A percentile compares a stretch with the other conserved stretches of the same genome.
Conservation (phyloP, 2,888 invertebrate genomes). For the Trileptium ribeirensis region DNA sequence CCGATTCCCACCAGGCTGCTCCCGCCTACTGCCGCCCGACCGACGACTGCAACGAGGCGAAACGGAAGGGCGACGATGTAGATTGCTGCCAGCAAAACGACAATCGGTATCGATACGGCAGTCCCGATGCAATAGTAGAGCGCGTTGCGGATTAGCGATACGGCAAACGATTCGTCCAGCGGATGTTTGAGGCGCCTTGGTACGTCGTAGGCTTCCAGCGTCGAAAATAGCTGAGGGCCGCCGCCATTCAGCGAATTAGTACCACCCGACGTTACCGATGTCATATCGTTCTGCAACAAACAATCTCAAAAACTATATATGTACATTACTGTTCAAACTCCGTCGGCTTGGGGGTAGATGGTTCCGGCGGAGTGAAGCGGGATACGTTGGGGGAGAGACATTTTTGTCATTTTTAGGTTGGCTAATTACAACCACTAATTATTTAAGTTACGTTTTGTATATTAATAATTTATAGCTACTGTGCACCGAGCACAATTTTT, state of each 20-base stretch:
- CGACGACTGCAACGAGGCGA: too few species aligned
- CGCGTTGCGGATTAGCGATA: neutral
- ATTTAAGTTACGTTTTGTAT: too few species aligned
- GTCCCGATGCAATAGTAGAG: neutral
- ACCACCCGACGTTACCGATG: neutral
- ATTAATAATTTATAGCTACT: too few species aligned
- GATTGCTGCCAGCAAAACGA: neutral
- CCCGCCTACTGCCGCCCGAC: too few species aligned
- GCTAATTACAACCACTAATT: too few species aligned
- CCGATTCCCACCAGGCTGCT: too few species aligned
- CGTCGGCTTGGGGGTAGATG: neutral
- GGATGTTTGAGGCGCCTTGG: constrained; percentile 8
- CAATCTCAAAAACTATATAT: neutral
- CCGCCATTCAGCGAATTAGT: too few species aligned
- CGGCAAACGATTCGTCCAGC: constrained; percentile 5
- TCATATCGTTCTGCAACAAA: neutral
- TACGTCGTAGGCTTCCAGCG: neutral
- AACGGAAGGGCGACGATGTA: constrained; percentile 5
- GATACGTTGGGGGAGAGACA: too few species aligned
- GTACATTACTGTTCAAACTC: neutral
- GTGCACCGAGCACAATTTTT: too few species aligned
- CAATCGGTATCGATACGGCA: neutral
- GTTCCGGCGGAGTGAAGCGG: too few species aligned
- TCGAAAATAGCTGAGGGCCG: neutral
- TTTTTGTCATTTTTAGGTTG: too few species aligned